phyloP scores from a whole-genome alignment of 2,113 vertebrate genomes.

The Hyperopisus bebe region DNA sequence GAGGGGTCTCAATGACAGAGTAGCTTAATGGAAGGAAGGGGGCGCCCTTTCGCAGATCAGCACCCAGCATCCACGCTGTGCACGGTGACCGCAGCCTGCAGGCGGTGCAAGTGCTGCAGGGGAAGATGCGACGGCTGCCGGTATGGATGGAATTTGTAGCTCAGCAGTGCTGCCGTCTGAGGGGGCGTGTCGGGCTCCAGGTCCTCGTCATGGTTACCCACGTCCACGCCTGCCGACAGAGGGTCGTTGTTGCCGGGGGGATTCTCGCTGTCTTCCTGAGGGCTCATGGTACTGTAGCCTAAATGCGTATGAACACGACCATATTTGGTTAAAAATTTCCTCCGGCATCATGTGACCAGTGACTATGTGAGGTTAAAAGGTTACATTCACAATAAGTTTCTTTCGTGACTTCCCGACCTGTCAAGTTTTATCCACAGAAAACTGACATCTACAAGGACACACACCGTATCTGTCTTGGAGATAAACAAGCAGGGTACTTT shows the following conservation, averaged over 20 bases:
- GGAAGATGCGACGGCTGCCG: conserved; percentile 76
- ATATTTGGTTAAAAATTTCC: not conserved
- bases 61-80: conserved; percentile 93
- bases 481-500: not conserved
- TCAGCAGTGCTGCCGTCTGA: conserved; percentile 88
- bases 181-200: conserved; percentile 88
- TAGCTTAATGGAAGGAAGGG: not conserved
- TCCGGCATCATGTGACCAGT: not conserved
- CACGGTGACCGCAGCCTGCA: conserved; percentile 92
- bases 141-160: conserved; percentile 92
- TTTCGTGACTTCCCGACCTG: not conserved
- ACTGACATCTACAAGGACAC: not conserved
- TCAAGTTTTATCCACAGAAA: not conserved
- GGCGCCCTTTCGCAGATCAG: conserved; percentile 51
- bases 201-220: conserved; percentile 91
- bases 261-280: conserved; percentile 97
- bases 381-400: not conserved
- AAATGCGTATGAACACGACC: conserved; percentile 15
- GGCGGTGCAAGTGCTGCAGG: conserved; percentile 82
- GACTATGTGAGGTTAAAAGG: not conserved
- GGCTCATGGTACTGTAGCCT: conserved; percentile 99
- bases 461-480: not conserved
- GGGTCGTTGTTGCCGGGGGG: conserved; percentile 90
- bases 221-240: conserved; percentile 81
- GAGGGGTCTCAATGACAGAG: not conserved